phyloP scores from a whole-genome alignment of 2,113 vertebrate genomes.

The Cyphomyrus discorhynchus region DNA sequence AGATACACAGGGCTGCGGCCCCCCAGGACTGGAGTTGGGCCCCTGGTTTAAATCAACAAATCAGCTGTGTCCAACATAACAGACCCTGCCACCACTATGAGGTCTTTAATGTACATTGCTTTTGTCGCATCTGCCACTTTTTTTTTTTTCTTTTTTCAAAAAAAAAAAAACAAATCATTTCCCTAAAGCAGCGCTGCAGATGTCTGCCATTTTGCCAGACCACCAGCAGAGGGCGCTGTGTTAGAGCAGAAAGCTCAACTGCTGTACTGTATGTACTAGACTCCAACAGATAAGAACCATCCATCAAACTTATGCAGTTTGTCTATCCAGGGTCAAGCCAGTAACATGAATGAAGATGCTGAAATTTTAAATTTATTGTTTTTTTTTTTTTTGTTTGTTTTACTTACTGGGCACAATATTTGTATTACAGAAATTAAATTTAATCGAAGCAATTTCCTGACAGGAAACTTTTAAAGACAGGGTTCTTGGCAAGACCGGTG shows the following conservation, averaged over 20 bases:
- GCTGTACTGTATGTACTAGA: not conserved
- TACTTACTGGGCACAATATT: not conserved
- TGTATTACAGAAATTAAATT: not conserved
- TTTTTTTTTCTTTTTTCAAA: not conserved
- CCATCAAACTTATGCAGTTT: not conserved
- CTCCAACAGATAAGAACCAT: not conserved
- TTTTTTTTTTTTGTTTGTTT: not conserved
- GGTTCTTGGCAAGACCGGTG: not conserved
- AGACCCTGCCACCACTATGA: not conserved
- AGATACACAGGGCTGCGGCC: too few relatives aligned
- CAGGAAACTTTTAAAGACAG: not conserved
- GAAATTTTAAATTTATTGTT: not conserved
- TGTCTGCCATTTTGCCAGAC: not conserved
- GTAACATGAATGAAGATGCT: not conserved
- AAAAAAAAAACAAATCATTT: not conserved
- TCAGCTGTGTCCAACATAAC: not conserved
- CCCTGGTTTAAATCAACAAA: not conserved
- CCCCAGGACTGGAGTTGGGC: too few relatives aligned
- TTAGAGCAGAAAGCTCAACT: not conserved
- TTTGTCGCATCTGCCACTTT: not conserved
- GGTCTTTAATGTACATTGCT: not conserved
- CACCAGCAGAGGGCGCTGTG: not conserved
- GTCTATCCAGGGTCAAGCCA: not conserved
- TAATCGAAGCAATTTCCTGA: not conserved
- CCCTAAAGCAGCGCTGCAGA: not conserved